phyloP scores from a whole-genome alignment of 2,113 vertebrate species.

The Rallus limicola region DNA sequence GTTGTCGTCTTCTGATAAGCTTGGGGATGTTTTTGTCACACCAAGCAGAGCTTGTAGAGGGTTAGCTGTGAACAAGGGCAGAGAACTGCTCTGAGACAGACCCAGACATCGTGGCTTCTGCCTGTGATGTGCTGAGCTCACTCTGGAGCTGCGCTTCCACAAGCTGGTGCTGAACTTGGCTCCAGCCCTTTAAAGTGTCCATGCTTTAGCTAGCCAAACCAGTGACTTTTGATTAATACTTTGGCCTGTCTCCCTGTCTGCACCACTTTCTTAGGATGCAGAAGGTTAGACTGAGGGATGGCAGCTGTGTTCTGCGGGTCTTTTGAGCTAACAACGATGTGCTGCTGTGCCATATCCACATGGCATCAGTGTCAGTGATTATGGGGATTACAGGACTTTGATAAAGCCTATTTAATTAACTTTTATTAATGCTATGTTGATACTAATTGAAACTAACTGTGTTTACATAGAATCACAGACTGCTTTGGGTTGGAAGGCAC shows the following conservation, averaged over 20 bases:
- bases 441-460: not conserved
- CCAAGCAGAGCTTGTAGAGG: not conserved
- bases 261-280: not conserved
- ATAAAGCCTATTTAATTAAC: not conserved
- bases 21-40: not conserved
- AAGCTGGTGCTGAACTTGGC: not conserved
- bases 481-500: no score
- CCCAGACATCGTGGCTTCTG: not conserved
- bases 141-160: not conserved
- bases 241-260: not conserved
- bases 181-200: not conserved
- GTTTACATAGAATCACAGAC: not conserved
- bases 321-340: accelerated
- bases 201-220: not conserved
- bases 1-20: not conserved
- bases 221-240: not conserved
- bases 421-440: not conserved
- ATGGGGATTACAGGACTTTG: not conserved
- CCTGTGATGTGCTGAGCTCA: accelerated
- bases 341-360: accelerated
- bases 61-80: not conserved
- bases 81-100: not conserved
- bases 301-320: not conserved
- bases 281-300: accelerated
- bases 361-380: not conserved